These are phyloP conservation scores for Sarcophaga carnaria DNA, from an alignment of 2,888 invertebrate species.

Conservation along the genomic window DNA sequence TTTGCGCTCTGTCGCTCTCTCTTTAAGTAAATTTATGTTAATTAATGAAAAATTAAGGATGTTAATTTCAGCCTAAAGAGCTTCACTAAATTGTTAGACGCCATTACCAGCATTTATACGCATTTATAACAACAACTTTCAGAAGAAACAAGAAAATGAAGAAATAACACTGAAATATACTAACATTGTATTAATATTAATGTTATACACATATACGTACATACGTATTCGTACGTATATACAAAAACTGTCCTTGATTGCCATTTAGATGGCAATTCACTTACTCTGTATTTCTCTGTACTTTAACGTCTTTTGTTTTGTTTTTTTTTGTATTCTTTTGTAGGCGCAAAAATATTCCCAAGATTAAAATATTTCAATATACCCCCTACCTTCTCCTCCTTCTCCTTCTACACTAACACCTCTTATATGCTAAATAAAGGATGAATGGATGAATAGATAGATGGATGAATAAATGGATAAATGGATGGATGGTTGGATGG, in stretches of 20 bases:
- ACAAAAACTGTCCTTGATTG: conserved; percentile 19
- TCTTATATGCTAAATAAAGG: too few species aligned
- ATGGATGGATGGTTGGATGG: background rate
- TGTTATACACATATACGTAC: too few species aligned
- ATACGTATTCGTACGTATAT: too few species aligned
- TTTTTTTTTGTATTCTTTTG: background rate
- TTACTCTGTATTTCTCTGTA: too few species aligned
- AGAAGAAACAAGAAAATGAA: background rate
- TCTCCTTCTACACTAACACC: too few species aligned
- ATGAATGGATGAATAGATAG: too few species aligned
- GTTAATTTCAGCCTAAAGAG: conserved; percentile 58
- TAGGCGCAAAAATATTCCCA: background rate
- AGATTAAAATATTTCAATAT: conserved; percentile 2
- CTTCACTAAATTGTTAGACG: conserved; percentile 35
- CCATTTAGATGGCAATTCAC: background rate
- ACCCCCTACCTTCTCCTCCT: background rate
- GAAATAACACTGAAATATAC: too few species aligned
- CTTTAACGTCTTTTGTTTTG: background rate
- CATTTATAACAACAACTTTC: background rate
- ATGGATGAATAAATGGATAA: too few species aligned
- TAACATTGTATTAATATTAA: too few species aligned
- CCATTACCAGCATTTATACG: conserved; percentile 22
- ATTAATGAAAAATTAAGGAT: conserved; percentile 61
- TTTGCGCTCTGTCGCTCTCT: too few species aligned
- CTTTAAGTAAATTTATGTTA: conserved; percentile 40